A percentile compares a stretch with the other conserved stretches of the same genome.
Evolutionary conservation across 2,113 vertebrate genomes (phyloP).

Genomic region (cat (Felis catus)): F.catus_Fca126_mat1.0 CM031413.1:166249501-166250000

Average conservation of each 20-base stretch:
- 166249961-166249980: not conserved
- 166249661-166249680: not conserved
- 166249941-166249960: not conserved
- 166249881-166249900: not conserved
- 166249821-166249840: not conserved
- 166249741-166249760: accelerated
- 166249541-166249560: not conserved
- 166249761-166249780: too few species aligned
- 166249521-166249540: accelerated
- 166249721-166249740: not conserved
- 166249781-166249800: accelerated
- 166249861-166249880: not conserved
- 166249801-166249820: accelerated
- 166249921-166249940: not conserved
- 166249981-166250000: not conserved
- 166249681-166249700: too few species aligned
- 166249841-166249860: not conserved
- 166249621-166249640: not conserved
- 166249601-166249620: not conserved
- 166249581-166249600: not conserved
- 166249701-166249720: too few species aligned
- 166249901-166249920: not conserved
- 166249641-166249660: not conserved
- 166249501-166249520: accelerated
- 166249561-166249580: not conserved